Percentiles rank a stretch among this genome's conserved stretches.
These are phyloP conservation scores for Agapostemon virescens DNA, from an alignment of 2,888 invertebrate genomes.

Conservation along the genomic window DNA sequence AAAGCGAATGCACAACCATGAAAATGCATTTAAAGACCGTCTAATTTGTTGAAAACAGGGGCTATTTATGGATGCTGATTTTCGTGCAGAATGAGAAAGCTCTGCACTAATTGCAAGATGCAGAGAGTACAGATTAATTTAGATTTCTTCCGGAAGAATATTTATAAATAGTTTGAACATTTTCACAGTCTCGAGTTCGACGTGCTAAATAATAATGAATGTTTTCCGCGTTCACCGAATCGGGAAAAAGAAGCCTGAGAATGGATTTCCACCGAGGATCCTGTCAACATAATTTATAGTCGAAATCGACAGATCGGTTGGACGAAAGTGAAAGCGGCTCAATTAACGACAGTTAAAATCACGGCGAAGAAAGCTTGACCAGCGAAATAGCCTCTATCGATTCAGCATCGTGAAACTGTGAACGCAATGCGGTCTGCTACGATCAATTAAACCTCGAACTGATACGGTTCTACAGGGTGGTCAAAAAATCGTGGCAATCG, in stretches of 20 bases:
- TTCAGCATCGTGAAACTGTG: not conserved
- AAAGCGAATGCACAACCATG: no score
- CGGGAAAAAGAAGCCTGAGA: not conserved
- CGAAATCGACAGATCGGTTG: not conserved
- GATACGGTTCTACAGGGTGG: not conserved
- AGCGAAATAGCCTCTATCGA: not conserved
- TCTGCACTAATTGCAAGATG: no score
- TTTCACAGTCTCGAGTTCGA: no score
- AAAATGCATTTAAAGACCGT: no score
- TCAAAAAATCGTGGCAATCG: not conserved
- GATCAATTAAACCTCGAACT: slow-evolving; percentile 33
- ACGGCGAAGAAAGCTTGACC: slow-evolving; percentile 1
- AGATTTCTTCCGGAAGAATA: no score
- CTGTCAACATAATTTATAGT: not conserved
- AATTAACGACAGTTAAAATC: slow-evolving; percentile 18
- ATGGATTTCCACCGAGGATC: slow-evolving; percentile 6
- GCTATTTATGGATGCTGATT: no score
- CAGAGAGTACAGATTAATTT: no score
- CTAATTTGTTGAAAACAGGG: no score
- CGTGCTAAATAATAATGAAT: no score
- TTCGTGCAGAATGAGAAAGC: no score
- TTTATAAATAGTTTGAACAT: no score
- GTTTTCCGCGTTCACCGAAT: not conserved
- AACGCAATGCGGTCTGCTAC: slow-evolving; percentile 9
- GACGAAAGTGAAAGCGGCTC: slow-evolving; percentile 5